Evolutionary conservation across 2,113 vertebrate species (phyloP), one percentile per base, ranked within the genome.

Genomic region (Psophia crepitans): DNA sequence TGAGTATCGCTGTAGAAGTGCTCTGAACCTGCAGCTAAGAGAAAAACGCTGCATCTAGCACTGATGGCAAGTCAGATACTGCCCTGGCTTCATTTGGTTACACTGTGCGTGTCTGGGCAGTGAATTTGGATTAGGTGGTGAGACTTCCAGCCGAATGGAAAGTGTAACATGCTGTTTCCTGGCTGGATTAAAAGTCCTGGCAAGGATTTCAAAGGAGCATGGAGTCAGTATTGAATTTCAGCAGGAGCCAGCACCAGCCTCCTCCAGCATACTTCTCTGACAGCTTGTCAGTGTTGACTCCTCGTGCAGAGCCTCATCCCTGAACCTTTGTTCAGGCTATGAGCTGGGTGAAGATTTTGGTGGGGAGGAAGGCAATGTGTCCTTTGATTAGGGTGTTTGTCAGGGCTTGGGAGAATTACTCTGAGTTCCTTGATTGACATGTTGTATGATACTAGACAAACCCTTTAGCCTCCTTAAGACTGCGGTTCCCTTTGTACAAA

Each of bases 91-190:
- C 27, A 18, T 68, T 76, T 91, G 78, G 41, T 90, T 90, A 28
- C 57, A 16, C 46, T 68, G 46, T 90, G 74, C 96, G 1, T 95
- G 89, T 76, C 74, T 75, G 61, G 69, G 78, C 94, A 84, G 89
- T 23, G 27, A 64, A 35, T 93, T 84, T 75, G 69, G 43, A 75
- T 89, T 48, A 63, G 39, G n/a, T 75, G 51, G 56, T 75, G 80
- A 82, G 89, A 75, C 43, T 87, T 78, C 11, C 65, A 93, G 77
- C 77, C 51, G 84, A 51, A 64, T 82, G 87, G 65, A 53, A 75
- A 84, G 77, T 75, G 51, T 56, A 73, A 82, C 69, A 11, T 87
- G 87, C 91, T 76, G 39, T 94, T 93, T 96, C 95, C 93, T 96
- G 91, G 87, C 87, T 73, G 65, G 51, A 33, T 84, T 81, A 53